Evolutionary conservation across 2,888 invertebrate genomes (phyloP), one percentile per base, ranked within the genome.

Genomic region (Blastobasis adustella): DNA sequence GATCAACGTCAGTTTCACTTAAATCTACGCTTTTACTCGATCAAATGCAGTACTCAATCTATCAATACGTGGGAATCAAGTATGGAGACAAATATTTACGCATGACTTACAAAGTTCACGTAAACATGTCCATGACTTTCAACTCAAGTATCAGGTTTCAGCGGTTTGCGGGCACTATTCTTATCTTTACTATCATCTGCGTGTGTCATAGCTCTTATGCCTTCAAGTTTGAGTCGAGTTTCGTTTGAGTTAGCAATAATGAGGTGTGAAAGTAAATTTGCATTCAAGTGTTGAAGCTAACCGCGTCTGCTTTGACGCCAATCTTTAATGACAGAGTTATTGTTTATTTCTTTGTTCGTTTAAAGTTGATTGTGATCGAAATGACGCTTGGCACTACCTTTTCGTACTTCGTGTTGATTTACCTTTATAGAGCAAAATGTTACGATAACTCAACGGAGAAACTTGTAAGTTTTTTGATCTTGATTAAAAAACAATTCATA

Each of bases 241-340:
- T 23, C 23, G 23, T 23, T 23, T 23, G 23, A 23, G 23, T 23
- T 23, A 23, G 23, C 23, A 23, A 23, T 23, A 23, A 23, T 23
- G 23, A 23, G 5, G 23, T 40, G 41, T 23, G 40, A 8, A 40
- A n/a, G 10, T 46, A 51, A 49, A 38, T 50, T 55, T 37, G 51
- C 44, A 37, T 10, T 47, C 42, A 51, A 53, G 53, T 53, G 55
- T 55, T 55, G 46, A 51, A 51, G 53, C 37, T 49, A 53, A 55
- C 38, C 10, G 38, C 38, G 49, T 50, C 39, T 51, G 41, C 49
- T 42, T 55, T 55, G 53, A 55, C 46, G 49, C 45, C 53, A 53
- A 53, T 55, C 10, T 50, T 45, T 37, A 46, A 38, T 49, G 55
- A 56, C 55, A 53, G 37, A 37, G 49, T 47, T 49, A 51, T 42